Base-by-base conservation (phyloP, 2,888 invertebrate genomes). In the Scrobipalpa atriplicella region DNA sequence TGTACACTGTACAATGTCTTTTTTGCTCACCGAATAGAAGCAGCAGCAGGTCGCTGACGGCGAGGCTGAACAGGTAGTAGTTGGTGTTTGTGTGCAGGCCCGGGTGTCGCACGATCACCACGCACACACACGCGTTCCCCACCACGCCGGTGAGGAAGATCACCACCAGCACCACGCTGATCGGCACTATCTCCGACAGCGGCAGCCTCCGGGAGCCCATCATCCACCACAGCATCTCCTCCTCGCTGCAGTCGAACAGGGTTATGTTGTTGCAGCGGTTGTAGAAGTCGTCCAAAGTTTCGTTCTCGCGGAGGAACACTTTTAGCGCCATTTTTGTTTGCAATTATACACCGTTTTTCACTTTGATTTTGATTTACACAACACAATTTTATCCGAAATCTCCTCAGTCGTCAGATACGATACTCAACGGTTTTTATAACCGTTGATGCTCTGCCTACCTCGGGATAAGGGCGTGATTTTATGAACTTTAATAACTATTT, bases 51-150 rank as follows among this genome's bases (percentile, higher is more conserved):
- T 98, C 98, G 62, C 98, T 98, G 29, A 98, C 94, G 62, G 98
- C 97, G 85, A 98, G 91, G 85, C 96, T 98, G 89, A 98, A 97
- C 64, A 98, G 93, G 82, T 98, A 98, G 85, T 97, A 98, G 85
- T 98, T 98, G 0, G 98, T 98, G 0, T 98, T 96, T 0, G 97
- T 97, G 79, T 97, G 98, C 94, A 98, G 94, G 16, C 95, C 94
- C 0, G 95, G 93, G 78, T 97, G 97, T 68, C 94, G 94, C 11
- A 96, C 94, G 69, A 98, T 98, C 19, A 98, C 98, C 29, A 96
- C 93, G 83, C 98, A 98, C 7, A 98, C 97, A 71, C 95, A 94
- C 9, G 96, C 88, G 83, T 98, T 98, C 1, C 98, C 98, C 21
- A 97, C 85, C 8, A 98, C 93, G 8, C 98, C 98, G 1, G 97